These are phyloP conservation scores for Brachyalestes nurse DNA, from an alignment of 2,797 vertebrate species.

Conservation along the genomic window DNA sequence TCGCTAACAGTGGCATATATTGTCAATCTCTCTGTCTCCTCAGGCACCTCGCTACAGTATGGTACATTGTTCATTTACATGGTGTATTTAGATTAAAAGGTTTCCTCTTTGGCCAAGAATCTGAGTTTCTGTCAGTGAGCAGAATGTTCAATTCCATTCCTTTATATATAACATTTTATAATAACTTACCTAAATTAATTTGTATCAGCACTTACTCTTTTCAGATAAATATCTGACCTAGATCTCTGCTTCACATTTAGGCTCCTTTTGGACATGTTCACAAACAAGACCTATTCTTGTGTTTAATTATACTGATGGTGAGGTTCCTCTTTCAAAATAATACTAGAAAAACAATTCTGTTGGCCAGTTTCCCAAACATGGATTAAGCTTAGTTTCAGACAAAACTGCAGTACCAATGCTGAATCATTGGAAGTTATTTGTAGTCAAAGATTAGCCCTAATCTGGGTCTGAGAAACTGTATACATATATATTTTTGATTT, in stretches of 20 bases:
- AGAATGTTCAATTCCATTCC: not conserved
- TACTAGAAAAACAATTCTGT: not conserved
- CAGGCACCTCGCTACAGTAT: slow-evolving; percentile 25
- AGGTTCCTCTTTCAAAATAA: not conserved
- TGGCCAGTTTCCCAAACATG: not conserved
- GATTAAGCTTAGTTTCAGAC: not conserved
- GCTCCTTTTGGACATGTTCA: not conserved
- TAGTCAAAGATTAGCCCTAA: not conserved
- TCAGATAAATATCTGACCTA: not conserved
- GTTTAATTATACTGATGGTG: not conserved
- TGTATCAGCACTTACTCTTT: not conserved
- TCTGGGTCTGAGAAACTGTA: slow-evolving; percentile 12
- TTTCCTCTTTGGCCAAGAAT: not conserved
- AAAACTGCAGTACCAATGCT: not conserved
- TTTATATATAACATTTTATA: not conserved
- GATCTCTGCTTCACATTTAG: not conserved
- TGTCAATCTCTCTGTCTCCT: slow-evolving; percentile 1
- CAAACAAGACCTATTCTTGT: not conserved
- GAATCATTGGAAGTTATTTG: not conserved
- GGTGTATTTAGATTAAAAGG: not conserved
- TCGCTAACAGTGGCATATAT: not conserved
- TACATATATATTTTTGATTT: not conserved
- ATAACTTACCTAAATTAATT: not conserved
- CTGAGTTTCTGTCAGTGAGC: not conserved
- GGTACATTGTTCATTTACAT: not conserved